These are phyloP conservation scores for Nylanderia fulva DNA, from an alignment of 1,140 invertebrate genomes.

Conservation along the genomic window DNA sequence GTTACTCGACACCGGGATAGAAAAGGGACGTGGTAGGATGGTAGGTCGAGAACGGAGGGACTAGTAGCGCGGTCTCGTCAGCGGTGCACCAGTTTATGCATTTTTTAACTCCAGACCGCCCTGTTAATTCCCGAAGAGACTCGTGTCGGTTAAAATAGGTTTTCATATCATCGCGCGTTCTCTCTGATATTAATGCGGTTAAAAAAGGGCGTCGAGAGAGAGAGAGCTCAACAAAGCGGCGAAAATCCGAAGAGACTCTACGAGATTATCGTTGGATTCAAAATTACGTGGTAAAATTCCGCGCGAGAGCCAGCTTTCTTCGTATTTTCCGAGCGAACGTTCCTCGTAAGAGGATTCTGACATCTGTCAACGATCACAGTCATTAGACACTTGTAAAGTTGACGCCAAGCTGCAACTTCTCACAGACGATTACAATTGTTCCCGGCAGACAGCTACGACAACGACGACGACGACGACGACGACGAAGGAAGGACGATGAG, in stretches of 20 bases:
- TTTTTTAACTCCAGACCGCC: conserved; percentile 40
- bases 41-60: conserved; percentile 14
- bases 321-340: conserved; percentile 8
- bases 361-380: conserved; percentile 39
- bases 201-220: conserved; percentile 3
- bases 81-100: conserved; percentile 47
- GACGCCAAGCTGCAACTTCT: conserved; percentile 8
- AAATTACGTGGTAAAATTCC: background rate
- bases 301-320: background rate
- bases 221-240: background rate
- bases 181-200: conserved; percentile 42
- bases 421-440: conserved; percentile 6
- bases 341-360: conserved; percentile 10
- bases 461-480: conserved; percentile 13
- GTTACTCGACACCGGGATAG: conserved; percentile 10
- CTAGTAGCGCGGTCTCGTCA: conserved; percentile 30
- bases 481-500: background rate
- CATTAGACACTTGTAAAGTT: conserved; percentile 41
- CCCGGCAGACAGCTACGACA: conserved; percentile 5
- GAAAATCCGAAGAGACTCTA: conserved; percentile 1
- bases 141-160: conserved; percentile 26
- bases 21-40: background rate
- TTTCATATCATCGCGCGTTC: conserved; percentile 25
- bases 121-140: conserved; percentile 50
- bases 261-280: background rate